Percentiles rank a stretch among this genome's conserved stretches.
phyloP scores from a whole-genome alignment of 1,140 invertebrate genomes.

The Megathymus violae region DNA sequence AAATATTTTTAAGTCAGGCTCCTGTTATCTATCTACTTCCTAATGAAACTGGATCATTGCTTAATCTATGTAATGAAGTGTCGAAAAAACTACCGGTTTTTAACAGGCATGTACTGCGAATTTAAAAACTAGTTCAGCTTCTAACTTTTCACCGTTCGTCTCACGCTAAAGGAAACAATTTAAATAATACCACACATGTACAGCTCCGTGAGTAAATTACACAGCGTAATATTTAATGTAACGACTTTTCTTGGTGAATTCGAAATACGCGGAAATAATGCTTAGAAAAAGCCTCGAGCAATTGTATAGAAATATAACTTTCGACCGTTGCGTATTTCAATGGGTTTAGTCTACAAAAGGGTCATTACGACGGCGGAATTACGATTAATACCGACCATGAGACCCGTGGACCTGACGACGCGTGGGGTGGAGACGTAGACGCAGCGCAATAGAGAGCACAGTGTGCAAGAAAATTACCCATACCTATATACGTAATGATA shows the following conservation, averaged over 20 bases:
- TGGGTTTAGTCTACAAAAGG: conserved; percentile 19
- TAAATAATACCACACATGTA: neutral
- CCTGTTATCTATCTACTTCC: too few species aligned
- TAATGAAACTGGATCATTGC: too few species aligned
- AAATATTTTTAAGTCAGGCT: too few species aligned
- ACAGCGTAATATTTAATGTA: conserved; percentile 14
- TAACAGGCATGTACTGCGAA: neutral
- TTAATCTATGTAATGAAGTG: neutral
- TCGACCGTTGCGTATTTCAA: conserved; percentile 40
- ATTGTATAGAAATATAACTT: conserved; percentile 37
- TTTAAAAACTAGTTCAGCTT: conserved; percentile 8
- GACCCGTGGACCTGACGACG: conserved; percentile 16
- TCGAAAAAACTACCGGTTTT: neutral
- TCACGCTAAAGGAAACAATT: neutral
- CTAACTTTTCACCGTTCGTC: neutral
- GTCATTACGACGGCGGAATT: conserved; percentile 37
- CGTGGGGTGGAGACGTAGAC: conserved; percentile 10
- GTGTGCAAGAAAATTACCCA: neutral
- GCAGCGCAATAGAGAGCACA: conserved; percentile 11
- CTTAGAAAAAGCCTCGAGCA: conserved; percentile 30
- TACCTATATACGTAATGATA: too few species aligned
- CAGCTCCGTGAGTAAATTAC: neutral
- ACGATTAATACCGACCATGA: conserved; percentile 32
- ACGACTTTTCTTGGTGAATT: conserved; percentile 13
- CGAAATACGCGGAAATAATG: conserved; percentile 24